Percentiles rank a stretch among this genome's conserved stretches.
These are phyloP conservation scores for Tinea semifulvella DNA, from an alignment of 2,888 invertebrate genomes.

Conservation along the genomic window DNA sequence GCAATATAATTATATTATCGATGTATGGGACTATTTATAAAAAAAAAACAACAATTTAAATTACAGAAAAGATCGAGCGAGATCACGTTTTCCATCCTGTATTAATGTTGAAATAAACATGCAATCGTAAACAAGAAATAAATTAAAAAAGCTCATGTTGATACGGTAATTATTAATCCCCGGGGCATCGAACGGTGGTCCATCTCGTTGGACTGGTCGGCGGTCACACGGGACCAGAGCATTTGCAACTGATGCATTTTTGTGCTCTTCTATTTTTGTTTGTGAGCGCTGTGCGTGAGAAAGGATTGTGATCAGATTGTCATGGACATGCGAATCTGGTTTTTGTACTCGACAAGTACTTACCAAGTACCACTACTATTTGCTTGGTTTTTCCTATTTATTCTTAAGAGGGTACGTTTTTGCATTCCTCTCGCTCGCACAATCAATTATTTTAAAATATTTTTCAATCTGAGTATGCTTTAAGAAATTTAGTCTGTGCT, in stretches of 20 bases:
- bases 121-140: too few relatives aligned
- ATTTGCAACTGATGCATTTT: conserved; percentile 13
- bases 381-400: not conserved
- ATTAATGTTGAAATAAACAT: too few relatives aligned
- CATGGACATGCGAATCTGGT: conserved; percentile 17
- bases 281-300: conserved; percentile 38
- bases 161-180: conserved; percentile 4
- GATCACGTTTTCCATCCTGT: not conserved
- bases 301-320: conserved; percentile 42
- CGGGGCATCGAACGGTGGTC: not conserved
- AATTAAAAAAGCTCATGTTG: not conserved
- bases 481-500: too few relatives aligned
- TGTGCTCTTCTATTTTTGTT: conserved; percentile 12
- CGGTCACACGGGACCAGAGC: conserved; percentile 35
- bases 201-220: conserved; percentile 31
- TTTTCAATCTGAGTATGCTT: too few relatives aligned
- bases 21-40: too few relatives aligned
- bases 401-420: too few relatives aligned
- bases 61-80: too few relatives aligned
- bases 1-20: too few relatives aligned
- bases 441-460: too few relatives aligned
- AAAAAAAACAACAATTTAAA: too few relatives aligned
- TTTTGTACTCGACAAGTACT: conserved; percentile 4
- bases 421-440: too few relatives aligned
- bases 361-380: too few relatives aligned